phyloP scores from a whole-genome alignment of 2,888 invertebrate genomes.

The Maniola hyperantus region DNA sequence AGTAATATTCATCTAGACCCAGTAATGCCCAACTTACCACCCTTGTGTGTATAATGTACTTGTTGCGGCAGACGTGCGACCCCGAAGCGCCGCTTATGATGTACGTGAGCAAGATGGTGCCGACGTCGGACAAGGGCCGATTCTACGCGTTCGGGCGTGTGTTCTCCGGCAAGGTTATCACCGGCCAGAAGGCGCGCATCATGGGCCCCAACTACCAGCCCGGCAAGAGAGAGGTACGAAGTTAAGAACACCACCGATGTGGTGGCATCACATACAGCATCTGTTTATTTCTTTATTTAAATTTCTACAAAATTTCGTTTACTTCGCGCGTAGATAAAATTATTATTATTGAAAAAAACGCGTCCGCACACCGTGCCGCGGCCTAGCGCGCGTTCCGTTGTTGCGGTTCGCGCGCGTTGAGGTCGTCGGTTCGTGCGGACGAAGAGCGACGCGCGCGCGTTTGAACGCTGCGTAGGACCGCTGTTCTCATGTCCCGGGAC shows the following conservation, averaged over 20 bases:
- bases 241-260: too few relatives aligned
- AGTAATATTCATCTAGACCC: too few relatives aligned
- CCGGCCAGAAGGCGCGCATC: slow-evolving; percentile 97
- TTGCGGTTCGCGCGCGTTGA: slow-evolving; percentile 52
- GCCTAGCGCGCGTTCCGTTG: slow-evolving; percentile 62
- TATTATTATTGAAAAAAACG: slow-evolving; percentile 19
- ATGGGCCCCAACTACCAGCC: slow-evolving; percentile 99
- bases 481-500: slow-evolving; percentile 90
- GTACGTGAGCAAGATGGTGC: slow-evolving; percentile 99
- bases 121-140: slow-evolving; percentile 99
- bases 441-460: slow-evolving; percentile 75
- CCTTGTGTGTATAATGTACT: background rate
- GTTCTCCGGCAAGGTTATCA: slow-evolving; percentile 96
- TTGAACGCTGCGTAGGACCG: slow-evolving; percentile 89
- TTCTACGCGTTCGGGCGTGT: slow-evolving; percentile 99
- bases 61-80: slow-evolving; percentile 88
- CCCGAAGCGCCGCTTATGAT: slow-evolving; percentile 99
- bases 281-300: too few relatives aligned
- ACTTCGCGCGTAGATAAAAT: background rate
- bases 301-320: background rate
- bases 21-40: background rate
- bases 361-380: slow-evolving; percentile 62
- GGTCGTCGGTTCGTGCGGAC: slow-evolving; percentile 78
- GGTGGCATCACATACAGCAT: too few relatives aligned
- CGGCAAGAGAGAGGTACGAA: slow-evolving; percentile 94